Percentiles rank a stretch among this genome's conserved stretches.
Conservation (phyloP, 2,113 vertebrate species). For the Anhinga rufa region DNA sequence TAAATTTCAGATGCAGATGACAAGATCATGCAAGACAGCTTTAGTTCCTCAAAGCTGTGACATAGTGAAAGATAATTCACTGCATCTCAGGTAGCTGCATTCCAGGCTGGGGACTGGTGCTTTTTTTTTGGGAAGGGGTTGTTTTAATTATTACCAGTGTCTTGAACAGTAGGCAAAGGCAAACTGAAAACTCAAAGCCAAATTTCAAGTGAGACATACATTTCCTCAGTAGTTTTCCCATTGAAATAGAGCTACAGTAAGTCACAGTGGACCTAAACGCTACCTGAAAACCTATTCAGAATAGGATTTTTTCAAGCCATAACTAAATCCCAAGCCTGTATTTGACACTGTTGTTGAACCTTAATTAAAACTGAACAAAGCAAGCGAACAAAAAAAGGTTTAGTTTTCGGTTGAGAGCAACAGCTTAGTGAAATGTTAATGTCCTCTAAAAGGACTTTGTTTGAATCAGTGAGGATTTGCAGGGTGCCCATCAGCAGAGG, state of each 20-base stretch:
- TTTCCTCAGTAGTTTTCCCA: background rate
- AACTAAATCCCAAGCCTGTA: background rate
- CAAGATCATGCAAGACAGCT: background rate
- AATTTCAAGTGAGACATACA: background rate
- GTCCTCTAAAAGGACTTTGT: background rate
- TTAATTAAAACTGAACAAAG: background rate
- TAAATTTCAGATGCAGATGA: background rate
- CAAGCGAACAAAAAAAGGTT: background rate
- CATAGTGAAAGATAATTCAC: background rate
- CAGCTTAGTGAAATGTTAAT: background rate
- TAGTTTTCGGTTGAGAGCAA: background rate
- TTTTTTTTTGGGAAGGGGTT: rapidly evolving
- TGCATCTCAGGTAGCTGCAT: background rate
- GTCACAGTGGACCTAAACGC: background rate
- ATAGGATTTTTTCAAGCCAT: background rate
- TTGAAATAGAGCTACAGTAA: background rate
- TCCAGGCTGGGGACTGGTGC: background rate
- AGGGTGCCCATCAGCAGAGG: background rate
- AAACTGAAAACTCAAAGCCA: background rate
- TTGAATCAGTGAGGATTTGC: background rate
- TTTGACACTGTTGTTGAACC: background rate
- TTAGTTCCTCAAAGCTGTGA: background rate
- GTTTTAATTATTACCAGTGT: background rate
- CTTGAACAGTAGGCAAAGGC: background rate
- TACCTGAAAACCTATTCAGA: background rate